phyloP scores from a whole-genome alignment of 2,888 invertebrate genomes.

The Zygaena filipendulae region DNA sequence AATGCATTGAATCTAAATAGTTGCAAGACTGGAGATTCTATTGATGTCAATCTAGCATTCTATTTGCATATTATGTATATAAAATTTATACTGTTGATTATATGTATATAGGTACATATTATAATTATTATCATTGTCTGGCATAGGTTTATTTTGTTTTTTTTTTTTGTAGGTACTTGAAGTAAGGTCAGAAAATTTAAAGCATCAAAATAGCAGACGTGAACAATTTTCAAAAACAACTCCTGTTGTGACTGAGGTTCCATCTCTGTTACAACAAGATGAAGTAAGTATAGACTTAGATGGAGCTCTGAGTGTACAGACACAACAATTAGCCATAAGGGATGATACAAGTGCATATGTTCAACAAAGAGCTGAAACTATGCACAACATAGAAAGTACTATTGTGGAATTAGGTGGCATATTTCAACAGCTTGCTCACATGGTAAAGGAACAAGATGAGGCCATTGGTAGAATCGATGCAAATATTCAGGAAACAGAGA shows the following conservation, averaged over 20 bases:
- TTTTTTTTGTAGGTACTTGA: constrained; percentile 79
- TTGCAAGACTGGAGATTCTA: no score
- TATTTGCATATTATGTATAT: no score
- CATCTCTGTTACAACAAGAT: constrained; percentile 68
- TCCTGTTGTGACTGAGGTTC: constrained; percentile 54
- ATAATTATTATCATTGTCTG: no score
- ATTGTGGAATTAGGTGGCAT: constrained; percentile 99
- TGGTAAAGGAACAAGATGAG: constrained; percentile 99
- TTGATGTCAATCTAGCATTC: no score
- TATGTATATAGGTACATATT: no score
- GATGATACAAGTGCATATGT: constrained; percentile 92
- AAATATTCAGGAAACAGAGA: constrained; percentile 93
- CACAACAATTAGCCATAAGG: constrained; percentile 79
- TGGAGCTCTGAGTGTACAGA: constrained; percentile 52
- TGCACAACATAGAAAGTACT: constrained; percentile 99
- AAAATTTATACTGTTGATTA: no score
- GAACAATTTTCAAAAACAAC: constrained; percentile 80
- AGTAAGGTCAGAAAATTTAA: constrained; percentile 96
- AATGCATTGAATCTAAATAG: no score
- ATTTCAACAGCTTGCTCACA: constrained; percentile 93
- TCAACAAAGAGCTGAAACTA: constrained; percentile 94
- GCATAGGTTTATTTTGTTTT: no score
- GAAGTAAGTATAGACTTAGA: constrained; percentile 91
- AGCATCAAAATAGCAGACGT: constrained; percentile 91
- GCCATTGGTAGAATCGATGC: constrained; percentile 97